phyloP scores from a whole-genome alignment of 2,113 vertebrate genomes.

The Psittacula cyanocephala region DNA sequence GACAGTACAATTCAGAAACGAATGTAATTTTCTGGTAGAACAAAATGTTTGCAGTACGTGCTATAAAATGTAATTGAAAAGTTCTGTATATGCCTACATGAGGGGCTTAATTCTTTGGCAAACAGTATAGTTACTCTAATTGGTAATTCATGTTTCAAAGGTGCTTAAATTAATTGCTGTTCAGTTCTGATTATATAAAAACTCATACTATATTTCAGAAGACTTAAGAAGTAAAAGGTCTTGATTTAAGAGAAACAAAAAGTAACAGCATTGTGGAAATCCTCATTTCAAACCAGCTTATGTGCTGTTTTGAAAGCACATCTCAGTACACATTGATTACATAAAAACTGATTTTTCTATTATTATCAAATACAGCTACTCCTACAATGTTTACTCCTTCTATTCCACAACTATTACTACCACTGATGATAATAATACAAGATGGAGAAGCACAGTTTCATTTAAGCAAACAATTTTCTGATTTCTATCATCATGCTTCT shows the following conservation, averaged over 20 bases:
- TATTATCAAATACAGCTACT: background rate
- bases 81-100: background rate
- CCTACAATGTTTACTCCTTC: background rate
- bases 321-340: background rate
- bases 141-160: constrained; percentile 22
- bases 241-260: background rate
- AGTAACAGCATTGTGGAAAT: background rate
- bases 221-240: background rate
- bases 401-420: background rate
- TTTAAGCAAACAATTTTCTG: background rate
- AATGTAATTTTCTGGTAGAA: background rate
- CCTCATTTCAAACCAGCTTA: background rate
- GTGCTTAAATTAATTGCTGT: constrained; percentile 36
- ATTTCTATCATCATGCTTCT: background rate
- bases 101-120: constrained; percentile 8
- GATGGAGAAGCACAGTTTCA: background rate
- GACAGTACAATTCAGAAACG: constrained; percentile 25
- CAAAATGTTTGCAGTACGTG: constrained; percentile 26
- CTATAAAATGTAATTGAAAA: constrained; percentile 28
- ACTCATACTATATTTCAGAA: background rate
- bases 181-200: constrained; percentile 23
- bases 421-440: background rate
- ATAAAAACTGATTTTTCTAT: background rate
- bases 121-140: background rate
- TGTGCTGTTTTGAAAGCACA: background rate